Conservation (phyloP, 2,797 vertebrate genomes). For the Remorina albescens region DNA sequence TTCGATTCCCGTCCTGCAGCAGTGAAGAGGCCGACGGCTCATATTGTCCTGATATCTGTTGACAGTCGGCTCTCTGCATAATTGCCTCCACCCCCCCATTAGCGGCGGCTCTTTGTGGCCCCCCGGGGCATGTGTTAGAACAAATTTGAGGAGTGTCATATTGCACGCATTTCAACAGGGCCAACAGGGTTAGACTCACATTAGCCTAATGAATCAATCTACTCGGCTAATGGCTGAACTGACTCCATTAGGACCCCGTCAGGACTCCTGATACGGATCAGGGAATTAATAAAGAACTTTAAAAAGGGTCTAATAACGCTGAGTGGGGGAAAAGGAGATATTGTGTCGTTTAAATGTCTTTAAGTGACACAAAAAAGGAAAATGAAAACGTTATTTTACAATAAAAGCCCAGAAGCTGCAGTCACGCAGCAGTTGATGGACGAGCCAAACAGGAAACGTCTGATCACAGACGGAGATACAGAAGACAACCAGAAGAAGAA, state of each 20-base stretch:
- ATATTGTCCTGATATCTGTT: constrained; percentile 76
- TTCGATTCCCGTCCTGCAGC: too few species aligned
- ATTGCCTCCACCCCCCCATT: constrained; percentile 81
- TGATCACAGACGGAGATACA: background rate
- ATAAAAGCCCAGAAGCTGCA: constrained; percentile 19
- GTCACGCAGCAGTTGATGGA: background rate
- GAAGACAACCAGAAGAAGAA: too few species aligned
- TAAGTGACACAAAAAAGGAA: fast-evolving
- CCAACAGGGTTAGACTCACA: constrained; percentile 78
- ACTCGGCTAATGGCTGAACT: constrained; percentile 71
- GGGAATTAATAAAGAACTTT: background rate
- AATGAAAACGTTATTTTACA: background rate
- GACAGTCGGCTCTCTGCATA: constrained; percentile 81
- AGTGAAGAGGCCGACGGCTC: constrained; percentile 31
- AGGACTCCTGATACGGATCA: constrained; percentile 12
- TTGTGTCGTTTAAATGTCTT: background rate
- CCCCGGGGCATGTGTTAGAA: constrained; percentile 82
- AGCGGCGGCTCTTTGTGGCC: constrained; percentile 71
- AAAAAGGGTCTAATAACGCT: background rate
- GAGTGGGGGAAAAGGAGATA: background rate
- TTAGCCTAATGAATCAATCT: constrained; percentile 86
- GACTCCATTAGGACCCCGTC: constrained; percentile 57
- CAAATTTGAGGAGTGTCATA: constrained; percentile 86
- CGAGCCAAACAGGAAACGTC: background rate
- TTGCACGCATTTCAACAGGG: constrained; percentile 80